Evolutionary conservation across 2,797 vertebrate species (phyloP).

Genomic region (Brotula barbata): DNA sequence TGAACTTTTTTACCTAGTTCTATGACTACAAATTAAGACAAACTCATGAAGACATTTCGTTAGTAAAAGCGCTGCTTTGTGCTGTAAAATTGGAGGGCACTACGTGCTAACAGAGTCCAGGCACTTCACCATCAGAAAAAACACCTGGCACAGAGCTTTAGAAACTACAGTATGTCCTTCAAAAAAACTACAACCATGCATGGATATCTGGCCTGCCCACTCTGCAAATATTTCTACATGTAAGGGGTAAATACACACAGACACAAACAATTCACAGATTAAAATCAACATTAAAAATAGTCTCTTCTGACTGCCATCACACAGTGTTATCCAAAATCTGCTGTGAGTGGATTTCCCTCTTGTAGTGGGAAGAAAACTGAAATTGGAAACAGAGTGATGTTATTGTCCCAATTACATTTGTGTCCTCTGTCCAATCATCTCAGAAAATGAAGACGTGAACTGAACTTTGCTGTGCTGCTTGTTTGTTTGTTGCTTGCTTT

Average conservation of each 20-base stretch:
- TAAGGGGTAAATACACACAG: slow-evolving; percentile 67
- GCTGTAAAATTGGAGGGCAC: slow-evolving; percentile 58
- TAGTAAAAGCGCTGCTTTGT: slow-evolving; percentile 59
- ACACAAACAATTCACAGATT: slow-evolving; percentile 74
- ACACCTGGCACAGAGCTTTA: slow-evolving; percentile 62
- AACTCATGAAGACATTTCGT: slow-evolving; percentile 55
- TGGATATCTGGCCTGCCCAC: slow-evolving; percentile 56
- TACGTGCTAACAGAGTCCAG: slow-evolving; percentile 72
- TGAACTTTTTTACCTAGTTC: slow-evolving; percentile 52
- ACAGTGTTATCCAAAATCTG: slow-evolving; percentile 65
- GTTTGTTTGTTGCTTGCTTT: slow-evolving; percentile 52
- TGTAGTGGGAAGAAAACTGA: slow-evolving; percentile 41
- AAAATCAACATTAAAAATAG: slow-evolving; percentile 65
- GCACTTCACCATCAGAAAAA: slow-evolving; percentile 69
- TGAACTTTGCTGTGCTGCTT: slow-evolving; percentile 54
- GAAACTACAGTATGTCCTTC: slow-evolving; percentile 65
- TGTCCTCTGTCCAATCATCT: slow-evolving; percentile 55
- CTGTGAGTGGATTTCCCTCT: slow-evolving; percentile 45
- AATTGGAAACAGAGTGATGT: slow-evolving; percentile 51
- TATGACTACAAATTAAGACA: slow-evolving; percentile 63
- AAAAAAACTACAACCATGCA: slow-evolving; percentile 75
- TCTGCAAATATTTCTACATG: slow-evolving; percentile 64
- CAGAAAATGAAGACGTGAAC: slow-evolving; percentile 42
- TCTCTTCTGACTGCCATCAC: slow-evolving; percentile 63
- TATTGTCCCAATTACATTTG: slow-evolving; percentile 54